Conservation (phyloP, 2,113 vertebrate genomes). For the Nematolebias whitei region DNA sequence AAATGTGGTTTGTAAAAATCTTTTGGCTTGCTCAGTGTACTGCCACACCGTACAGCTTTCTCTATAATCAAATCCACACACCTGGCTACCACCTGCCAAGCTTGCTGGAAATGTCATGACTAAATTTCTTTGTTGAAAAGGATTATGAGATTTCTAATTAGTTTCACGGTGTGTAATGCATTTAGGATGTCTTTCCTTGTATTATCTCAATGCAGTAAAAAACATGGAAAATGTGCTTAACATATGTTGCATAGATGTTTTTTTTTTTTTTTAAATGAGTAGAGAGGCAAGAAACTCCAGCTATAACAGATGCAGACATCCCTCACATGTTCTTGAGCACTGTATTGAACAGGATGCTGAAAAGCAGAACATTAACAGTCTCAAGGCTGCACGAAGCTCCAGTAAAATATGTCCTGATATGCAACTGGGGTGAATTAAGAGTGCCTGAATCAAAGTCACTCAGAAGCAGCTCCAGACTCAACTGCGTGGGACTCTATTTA, state of each 20-base stretch:
- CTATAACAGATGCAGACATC: constrained; percentile 32
- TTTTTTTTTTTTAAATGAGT: too few species aligned
- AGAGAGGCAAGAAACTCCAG: constrained; percentile 4
- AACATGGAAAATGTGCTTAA: constrained; percentile 17
- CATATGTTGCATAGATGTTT: constrained; percentile 11
- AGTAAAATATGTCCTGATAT: constrained; percentile 58
- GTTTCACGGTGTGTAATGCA: constrained; percentile 34
- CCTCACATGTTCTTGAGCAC: constrained; percentile 28
- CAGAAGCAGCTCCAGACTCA: constrained; percentile 48
- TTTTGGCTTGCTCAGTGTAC: constrained; percentile 14
- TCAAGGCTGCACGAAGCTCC: constrained; percentile 57
- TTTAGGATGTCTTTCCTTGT: constrained; percentile 21
- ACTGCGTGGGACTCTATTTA: constrained; percentile 41
- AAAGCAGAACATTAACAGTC: constrained; percentile 52
- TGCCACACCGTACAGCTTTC: constrained; percentile 6
- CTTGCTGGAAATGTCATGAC: constrained; percentile 58
- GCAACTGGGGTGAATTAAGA: constrained; percentile 54
- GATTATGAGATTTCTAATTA: constrained; percentile 72
- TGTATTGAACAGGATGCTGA: constrained; percentile 42
- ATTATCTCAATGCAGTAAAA: constrained; percentile 16
- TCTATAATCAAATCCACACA: constrained; percentile 53
- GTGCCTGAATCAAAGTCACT: constrained; percentile 61
- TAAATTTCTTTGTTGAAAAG: constrained; percentile 58
- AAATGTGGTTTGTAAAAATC: background rate
- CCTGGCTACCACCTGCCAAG: constrained; percentile 61